Base-by-base conservation (phyloP, 2,888 invertebrate genomes). In the Phrixothrix hirtus region DNA sequence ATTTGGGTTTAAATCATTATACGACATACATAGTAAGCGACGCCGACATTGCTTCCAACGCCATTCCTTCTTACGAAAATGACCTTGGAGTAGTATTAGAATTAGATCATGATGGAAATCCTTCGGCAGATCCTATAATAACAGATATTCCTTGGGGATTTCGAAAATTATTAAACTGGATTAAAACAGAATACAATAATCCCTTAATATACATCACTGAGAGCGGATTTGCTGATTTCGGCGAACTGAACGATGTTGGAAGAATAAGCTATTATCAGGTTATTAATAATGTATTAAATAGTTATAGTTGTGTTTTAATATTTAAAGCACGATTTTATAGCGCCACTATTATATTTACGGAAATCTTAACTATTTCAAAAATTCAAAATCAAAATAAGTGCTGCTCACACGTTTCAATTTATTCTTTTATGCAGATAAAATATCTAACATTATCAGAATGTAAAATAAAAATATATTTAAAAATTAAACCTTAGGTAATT, bases 1-100 rank as follows among this genome's bases (percentile, higher is more conserved):
- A 86, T 72, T 76, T 89, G 39, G 88, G 87, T 0, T 69, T 89
- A 12, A 89, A 89, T 66, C 81, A 85, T 43, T 90, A 90, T 67
- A 85, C n/a, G n/a, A n/a, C n/a, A n/a, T n/a, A n/a, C n/a, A n/a
- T n/a, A n/a, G n/a, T n/a, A n/a, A n/a, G n/a, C n/a, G n/a, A n/a
- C n/a, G n/a, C n/a, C n/a, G n/a, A n/a, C n/a, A n/a, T n/a, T n/a
- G n/a, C n/a, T n/a, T n/a, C n/a, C n/a, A n/a, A n/a, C n/a, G n/a
- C n/a, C n/a, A n/a, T n/a, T n/a, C n/a, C n/a, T n/a, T 13, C 15
- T 1, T 29, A 26, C 10, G 25, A 17, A 12, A 25, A 10, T 9
- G 34, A 21, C 12, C 21, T 9, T 10, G 43, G 14, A n/a, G 7
- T 13, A 13, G 7, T 32, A 16, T 31, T 10, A n/a, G 2, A 13